Base-by-base conservation (phyloP, 2,797 vertebrate genomes). In the Ciconia nigra region DNA sequence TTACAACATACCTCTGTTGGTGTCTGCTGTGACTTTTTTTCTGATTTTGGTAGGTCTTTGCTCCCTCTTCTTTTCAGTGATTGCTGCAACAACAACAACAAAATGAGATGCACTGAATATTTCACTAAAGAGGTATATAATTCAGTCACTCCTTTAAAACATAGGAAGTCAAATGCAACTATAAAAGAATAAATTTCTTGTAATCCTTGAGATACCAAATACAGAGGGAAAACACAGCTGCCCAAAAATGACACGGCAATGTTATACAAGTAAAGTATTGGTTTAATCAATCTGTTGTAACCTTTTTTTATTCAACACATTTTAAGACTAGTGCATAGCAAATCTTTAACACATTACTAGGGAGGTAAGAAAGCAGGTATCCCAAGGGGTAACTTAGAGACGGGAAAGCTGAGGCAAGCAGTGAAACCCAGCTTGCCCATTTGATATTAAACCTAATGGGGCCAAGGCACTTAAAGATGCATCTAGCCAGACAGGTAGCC, bases 51-150 rank as follows among this genome's bases (percentile, higher is more conserved):
- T 33, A 97, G 97, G 87, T 99, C 99, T 98, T 99, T 99, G 94
- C 98, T 99, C 95, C 99, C 99, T 98, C 99, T 99, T 98, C 99
- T 99, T 98, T 99, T 99, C 87, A 99, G 97, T 22, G 99, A 99
- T 88, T 99, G 98, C 99, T 99, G 95, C 59, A 95, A 96, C n/a
- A 98, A 96, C n/a, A 98, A 96, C 37, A 98, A 96, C 91, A 73
- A 74, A 95, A 49, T 11, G 22, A 74, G 28, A 95, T 18, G 25
- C 21, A 66, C 13, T 83, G 81, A 92, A 46, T 55, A 85, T 72
- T 92, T 95, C 41, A 37, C 13, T 65, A 22, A 76, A 46, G 12
- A 54, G 10, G 7, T 57, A 37, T 58, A 76, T 35, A 83, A 95
- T 71, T 63, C 25, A 58, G 29, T 39, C 25, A 65, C 59, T 83